A percentile compares a stretch with the other conserved stretches of the same genome.
These are phyloP conservation scores for Chrysochloris asiatica DNA, from an alignment of 2,113 vertebrate genomes.

Conservation along the genomic window DNA sequence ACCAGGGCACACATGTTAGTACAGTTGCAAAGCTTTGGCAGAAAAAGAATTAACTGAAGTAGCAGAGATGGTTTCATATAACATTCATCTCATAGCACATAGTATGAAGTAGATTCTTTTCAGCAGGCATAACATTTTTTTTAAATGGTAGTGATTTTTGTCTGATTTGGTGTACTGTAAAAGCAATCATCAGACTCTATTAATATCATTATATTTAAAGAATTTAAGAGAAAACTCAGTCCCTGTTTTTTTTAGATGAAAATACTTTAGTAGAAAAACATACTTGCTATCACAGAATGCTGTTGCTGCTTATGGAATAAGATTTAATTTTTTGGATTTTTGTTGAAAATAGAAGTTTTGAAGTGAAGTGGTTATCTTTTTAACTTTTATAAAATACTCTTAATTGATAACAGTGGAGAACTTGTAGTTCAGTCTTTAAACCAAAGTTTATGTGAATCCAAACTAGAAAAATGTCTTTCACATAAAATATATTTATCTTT, in stretches of 20 bases:
- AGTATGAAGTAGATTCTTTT: conserved; percentile 58
- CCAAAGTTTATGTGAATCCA: neutral
- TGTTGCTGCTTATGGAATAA: neutral
- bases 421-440: conserved; percentile 17
- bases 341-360: conserved; percentile 23
- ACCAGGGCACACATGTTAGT: conserved; percentile 40
- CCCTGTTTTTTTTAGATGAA: conserved; percentile 17
- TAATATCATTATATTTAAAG: neutral
- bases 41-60: conserved; percentile 50
- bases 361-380: neutral
- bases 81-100: conserved; percentile 26
- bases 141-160: conserved; percentile 62
- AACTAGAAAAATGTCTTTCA: neutral
- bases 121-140: conserved; percentile 20
- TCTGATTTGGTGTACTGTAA: neutral
- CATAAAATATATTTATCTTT: neutral
- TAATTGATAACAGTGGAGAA: neutral
- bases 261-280: neutral
- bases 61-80: conserved; percentile 64
- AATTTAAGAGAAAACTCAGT: conserved; percentile 1
- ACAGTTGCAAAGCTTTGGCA: conserved; percentile 54
- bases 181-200: conserved; percentile 23
- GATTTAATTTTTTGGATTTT: conserved; percentile 1
- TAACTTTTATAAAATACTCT: conserved; percentile 14
- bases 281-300: conserved; percentile 20